Conservation (phyloP, 1,140 invertebrate genomes). For the Elysia chlorotica region DNA sequence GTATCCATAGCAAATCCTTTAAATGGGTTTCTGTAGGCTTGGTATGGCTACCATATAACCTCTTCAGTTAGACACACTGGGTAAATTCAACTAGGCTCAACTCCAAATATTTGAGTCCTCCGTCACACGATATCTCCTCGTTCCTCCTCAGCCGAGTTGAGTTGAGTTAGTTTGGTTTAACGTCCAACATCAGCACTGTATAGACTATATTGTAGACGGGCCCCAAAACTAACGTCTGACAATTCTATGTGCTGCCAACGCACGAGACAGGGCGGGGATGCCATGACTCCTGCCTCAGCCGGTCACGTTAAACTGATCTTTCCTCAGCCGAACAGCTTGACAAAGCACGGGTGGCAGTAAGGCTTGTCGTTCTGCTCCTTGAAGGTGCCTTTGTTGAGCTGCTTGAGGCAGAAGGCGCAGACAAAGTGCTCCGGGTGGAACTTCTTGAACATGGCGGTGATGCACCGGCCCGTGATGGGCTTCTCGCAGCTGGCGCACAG, state of each 20-base stretch:
- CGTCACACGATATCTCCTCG: too few species aligned
- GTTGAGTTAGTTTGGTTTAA: too few species aligned
- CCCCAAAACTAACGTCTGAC: not conserved
- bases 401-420: conserved; percentile 95
- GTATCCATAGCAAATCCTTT: too few species aligned
- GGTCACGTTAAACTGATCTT: too few species aligned
- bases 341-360: conserved; percentile 97
- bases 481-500: conserved; percentile 97
- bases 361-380: conserved; percentile 92
- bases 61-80: too few species aligned
- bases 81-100: too few species aligned
- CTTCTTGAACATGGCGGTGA: conserved; percentile 98
- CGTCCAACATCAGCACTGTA: too few species aligned
- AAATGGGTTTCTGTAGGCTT: too few species aligned
- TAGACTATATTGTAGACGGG: not conserved
- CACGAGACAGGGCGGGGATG: not conserved
- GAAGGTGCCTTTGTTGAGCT: conserved; percentile 97
- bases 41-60: too few species aligned
- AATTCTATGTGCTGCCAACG: not conserved
- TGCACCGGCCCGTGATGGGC: conserved; percentile 90
- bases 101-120: too few species aligned
- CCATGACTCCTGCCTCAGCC: not conserved
- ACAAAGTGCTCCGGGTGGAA: conserved; percentile 99
- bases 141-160: too few species aligned
- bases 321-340: conserved; percentile 82